phyloP scores from a whole-genome alignment of 1,140 invertebrate species.

The Drosophila lowei region DNA sequence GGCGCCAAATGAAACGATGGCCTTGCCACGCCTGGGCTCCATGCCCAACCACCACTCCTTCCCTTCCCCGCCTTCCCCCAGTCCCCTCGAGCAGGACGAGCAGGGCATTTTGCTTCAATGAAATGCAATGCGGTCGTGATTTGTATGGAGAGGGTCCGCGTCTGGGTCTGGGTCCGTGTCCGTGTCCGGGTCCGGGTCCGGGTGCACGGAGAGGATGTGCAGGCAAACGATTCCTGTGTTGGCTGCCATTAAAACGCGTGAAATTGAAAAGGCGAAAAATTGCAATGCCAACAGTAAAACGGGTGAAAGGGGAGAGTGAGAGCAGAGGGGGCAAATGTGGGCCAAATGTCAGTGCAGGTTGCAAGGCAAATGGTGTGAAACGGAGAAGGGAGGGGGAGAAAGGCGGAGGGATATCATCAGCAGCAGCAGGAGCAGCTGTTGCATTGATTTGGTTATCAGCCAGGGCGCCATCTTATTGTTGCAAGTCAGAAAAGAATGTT shows the following conservation, averaged over 20 bases:
- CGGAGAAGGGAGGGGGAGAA: too few species aligned
- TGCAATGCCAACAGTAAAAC: slow-evolving; percentile 56
- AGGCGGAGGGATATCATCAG: too few species aligned
- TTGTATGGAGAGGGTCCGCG: slow-evolving; percentile 28
- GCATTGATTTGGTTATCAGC: slow-evolving; percentile 31
- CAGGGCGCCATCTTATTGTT: slow-evolving; percentile 5
- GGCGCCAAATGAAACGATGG: slow-evolving; percentile 41
- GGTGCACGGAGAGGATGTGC: slow-evolving; percentile 10
- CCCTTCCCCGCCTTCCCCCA: not conserved
- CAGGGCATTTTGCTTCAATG: slow-evolving; percentile 23
- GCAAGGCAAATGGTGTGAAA: not conserved
- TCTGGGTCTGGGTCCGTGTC: not conserved
- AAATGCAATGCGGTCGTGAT: slow-evolving; percentile 67
- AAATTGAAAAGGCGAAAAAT: slow-evolving; percentile 78
- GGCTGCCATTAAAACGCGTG: slow-evolving; percentile 68
- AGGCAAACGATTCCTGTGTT: slow-evolving; percentile 21
- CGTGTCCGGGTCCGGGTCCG: not conserved
- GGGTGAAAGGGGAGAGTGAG: slow-evolving; percentile 13
- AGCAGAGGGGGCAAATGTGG: slow-evolving; percentile 19
- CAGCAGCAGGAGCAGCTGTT: slow-evolving; percentile 13
- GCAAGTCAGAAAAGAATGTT: not conserved
- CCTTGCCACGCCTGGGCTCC: slow-evolving; percentile 9
- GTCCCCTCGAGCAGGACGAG: not conserved
- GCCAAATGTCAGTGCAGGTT: slow-evolving; percentile 10
- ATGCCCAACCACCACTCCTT: too few species aligned